A percentile compares a stretch with the other conserved stretches of the same genome.
Conservation (phyloP, 2,113 vertebrate genomes). For the Cochlearius cochlearius region DNA sequence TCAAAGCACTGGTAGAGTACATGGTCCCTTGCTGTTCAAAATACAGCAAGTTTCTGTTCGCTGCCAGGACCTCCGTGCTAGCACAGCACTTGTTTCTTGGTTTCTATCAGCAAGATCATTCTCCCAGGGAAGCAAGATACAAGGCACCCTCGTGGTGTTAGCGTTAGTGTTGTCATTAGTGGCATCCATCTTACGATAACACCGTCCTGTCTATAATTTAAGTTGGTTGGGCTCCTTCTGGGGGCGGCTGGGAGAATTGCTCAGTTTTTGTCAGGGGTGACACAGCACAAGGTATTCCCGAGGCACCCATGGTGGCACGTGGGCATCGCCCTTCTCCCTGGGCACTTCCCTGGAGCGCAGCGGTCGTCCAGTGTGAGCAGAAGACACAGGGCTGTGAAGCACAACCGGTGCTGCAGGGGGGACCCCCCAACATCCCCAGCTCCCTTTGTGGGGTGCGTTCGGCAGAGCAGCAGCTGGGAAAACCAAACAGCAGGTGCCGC, state of each 20-base stretch:
- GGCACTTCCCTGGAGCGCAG: accelerated
- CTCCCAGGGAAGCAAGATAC: background rate
- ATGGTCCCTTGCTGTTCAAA: background rate
- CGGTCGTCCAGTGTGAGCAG: background rate
- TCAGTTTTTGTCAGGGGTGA: background rate
- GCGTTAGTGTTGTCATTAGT: background rate
- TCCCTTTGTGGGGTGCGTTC: accelerated
- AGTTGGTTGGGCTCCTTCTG: background rate
- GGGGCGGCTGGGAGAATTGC: background rate
- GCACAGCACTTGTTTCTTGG: background rate
- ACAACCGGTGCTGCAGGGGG: background rate
- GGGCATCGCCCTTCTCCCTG: accelerated
- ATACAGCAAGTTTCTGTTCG: background rate
- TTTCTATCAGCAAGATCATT: background rate
- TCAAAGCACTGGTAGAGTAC: background rate
- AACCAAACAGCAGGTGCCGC: background rate
- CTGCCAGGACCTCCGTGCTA: background rate
- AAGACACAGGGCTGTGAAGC: background rate
- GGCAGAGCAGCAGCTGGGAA: background rate
- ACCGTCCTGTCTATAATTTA: background rate
- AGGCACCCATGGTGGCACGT: background rate
- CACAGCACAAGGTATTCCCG: background rate
- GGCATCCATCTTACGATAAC: background rate
- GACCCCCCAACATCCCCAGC: background rate
- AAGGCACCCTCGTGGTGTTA: background rate